Percentiles rank a stretch among this genome's conserved stretches.
phyloP scores from a whole-genome alignment of 2,888 invertebrate species.

The Strigamia transsilvanica region DNA sequence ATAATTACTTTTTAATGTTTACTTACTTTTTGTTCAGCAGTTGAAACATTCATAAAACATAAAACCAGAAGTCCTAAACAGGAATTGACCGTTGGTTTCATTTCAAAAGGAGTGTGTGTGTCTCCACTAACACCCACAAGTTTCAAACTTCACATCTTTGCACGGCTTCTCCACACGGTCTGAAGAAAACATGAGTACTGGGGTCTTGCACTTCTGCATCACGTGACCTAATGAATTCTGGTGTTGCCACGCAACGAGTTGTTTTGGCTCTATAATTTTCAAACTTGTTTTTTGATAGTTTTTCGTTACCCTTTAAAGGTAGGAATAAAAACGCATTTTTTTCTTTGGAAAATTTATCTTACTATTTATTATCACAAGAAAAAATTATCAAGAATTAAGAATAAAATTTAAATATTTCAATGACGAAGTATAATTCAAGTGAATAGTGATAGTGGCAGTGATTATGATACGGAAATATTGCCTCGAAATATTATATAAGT shows the following conservation, averaged over 20 bases:
- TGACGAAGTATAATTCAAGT: background rate
- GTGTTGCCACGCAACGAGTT: slow-evolving; percentile 28
- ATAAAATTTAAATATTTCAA: background rate
- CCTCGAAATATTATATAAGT: background rate
- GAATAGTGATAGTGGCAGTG: background rate
- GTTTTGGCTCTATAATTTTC: slow-evolving; percentile 28
- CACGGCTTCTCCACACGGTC: slow-evolving; percentile 31
- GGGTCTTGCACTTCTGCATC: slow-evolving; percentile 20
- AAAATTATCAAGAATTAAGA: background rate
- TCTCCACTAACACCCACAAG: slow-evolving; percentile 28
- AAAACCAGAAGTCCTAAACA: background rate
- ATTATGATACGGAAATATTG: slow-evolving; percentile 32
- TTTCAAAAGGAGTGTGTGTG: slow-evolving; percentile 7
- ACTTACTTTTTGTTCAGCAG: background rate
- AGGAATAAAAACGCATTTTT: background rate
- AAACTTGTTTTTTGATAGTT: slow-evolving; percentile 24
- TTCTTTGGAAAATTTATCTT: background rate
- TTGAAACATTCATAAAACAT: background rate
- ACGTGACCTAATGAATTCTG: slow-evolving; percentile 43
- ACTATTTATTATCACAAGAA: background rate
- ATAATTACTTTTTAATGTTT: background rate
- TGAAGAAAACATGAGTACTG: slow-evolving; percentile 20
- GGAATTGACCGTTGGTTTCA: background rate
- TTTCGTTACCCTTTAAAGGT: background rate
- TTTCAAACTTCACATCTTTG: slow-evolving; percentile 25